These are phyloP conservation scores for Megalops cyprinoides DNA, from an alignment of 2,797 vertebrate genomes.

Conservation along the genomic window DNA sequence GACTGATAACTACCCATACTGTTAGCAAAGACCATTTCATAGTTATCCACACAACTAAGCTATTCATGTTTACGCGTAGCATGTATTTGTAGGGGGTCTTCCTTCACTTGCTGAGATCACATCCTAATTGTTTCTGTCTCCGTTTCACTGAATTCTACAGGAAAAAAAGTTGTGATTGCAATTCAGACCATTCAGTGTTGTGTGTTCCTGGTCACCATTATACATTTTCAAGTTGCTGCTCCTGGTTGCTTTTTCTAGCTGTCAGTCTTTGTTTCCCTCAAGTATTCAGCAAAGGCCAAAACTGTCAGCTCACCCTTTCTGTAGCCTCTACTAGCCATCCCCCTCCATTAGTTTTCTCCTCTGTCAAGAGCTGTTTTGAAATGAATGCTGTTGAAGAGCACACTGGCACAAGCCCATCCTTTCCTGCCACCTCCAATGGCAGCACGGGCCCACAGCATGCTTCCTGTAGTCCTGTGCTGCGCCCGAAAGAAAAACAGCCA, in stretches of 20 bases:
- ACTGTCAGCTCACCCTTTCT: neutral
- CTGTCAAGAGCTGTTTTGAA: neutral
- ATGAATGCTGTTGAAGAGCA: conserved; percentile 9
- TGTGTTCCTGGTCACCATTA: neutral
- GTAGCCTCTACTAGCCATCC: neutral
- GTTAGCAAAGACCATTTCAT: neutral
- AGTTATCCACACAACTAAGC: neutral
- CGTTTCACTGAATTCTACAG: too few relatives aligned
- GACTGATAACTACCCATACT: neutral
- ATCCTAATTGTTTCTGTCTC: too few relatives aligned
- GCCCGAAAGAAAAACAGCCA: neutral
- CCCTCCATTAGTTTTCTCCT: conserved; percentile 5
- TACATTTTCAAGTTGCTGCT: neutral
- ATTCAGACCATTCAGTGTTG: neutral
- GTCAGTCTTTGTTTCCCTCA: neutral
- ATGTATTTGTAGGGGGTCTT: too few relatives aligned
- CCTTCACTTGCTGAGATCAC: too few relatives aligned
- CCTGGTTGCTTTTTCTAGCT: neutral
- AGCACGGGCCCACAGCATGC: neutral
- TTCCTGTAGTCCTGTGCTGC: neutral
- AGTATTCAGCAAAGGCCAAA: neutral
- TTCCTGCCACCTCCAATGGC: conserved; percentile 5
- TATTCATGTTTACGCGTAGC: neutral
- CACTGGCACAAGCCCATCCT: neutral
- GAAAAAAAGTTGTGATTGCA: too few relatives aligned